Conservation (phyloP, 2,888 invertebrate species). For the Scotopteryx bipunctaria region DNA sequence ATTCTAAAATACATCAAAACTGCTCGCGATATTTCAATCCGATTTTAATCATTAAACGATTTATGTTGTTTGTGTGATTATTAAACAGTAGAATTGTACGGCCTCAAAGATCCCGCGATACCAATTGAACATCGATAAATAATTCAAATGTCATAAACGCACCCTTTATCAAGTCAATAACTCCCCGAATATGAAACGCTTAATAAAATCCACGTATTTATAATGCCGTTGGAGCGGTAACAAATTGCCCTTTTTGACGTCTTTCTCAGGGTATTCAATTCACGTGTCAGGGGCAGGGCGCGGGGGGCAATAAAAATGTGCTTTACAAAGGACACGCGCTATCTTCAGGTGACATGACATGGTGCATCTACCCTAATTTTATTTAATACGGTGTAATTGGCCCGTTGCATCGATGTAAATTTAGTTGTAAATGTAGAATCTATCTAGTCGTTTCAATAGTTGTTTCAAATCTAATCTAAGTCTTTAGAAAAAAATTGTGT, state of each 20-base stretch:
- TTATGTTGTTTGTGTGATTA: constrained; percentile 1
- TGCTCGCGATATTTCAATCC: background rate
- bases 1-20: constrained; percentile 13
- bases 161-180: constrained; percentile 52
- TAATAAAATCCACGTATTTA: constrained; percentile 73
- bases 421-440: too few relatives aligned
- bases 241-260: constrained; percentile 80
- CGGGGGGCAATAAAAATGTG: constrained; percentile 52
- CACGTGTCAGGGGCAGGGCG: constrained; percentile 61
- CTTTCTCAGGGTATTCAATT: constrained; percentile 65
- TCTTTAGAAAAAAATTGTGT: too few relatives aligned
- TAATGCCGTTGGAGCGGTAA: constrained; percentile 60
- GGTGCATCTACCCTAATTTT: constrained; percentile 43
- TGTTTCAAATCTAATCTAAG: too few relatives aligned
- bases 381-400: constrained; percentile 19
- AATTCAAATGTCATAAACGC: constrained; percentile 47
- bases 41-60: constrained; percentile 6
- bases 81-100: background rate
- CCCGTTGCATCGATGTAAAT: background rate
- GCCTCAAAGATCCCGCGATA: constrained; percentile 8
- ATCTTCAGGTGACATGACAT: constrained; percentile 59
- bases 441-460: too few relatives aligned
- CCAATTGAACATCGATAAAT: constrained; percentile 37
- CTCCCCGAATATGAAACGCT: constrained; percentile 74
- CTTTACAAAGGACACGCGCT: constrained; percentile 61